Conservation (phyloP, 2,888 invertebrate genomes). For the Lasioglossum vierecki region DNA sequence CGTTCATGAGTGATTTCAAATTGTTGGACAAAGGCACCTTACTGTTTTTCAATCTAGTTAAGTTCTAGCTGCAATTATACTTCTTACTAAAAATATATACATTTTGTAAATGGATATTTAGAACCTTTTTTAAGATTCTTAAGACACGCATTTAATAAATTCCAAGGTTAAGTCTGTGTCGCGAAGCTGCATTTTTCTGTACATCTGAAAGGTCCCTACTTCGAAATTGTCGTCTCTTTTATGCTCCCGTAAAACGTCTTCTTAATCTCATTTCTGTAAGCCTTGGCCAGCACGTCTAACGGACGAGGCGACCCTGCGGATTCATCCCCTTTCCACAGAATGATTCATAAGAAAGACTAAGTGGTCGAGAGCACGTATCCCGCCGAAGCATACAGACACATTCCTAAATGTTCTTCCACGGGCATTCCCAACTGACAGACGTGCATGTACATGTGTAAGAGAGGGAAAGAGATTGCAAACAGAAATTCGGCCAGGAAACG, state of each 20-base stretch:
- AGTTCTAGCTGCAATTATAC: no score
- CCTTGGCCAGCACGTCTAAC: background rate
- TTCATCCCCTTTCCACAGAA: background rate
- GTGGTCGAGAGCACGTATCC: background rate
- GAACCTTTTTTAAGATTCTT: no score
- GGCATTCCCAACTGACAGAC: conserved; percentile 9
- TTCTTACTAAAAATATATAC: no score
- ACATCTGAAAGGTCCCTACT: background rate
- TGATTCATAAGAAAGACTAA: conserved; percentile 10
- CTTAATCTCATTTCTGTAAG: background rate
- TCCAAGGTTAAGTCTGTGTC: background rate
- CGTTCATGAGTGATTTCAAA: no score
- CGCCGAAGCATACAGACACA: background rate
- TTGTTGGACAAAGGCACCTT: no score
- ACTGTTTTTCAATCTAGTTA: no score
- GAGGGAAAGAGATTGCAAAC: background rate
- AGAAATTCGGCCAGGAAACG: conserved; percentile 48
- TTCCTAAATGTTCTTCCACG: background rate
- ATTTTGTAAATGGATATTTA: no score
- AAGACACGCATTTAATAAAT: background rate
- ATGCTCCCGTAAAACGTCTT: background rate
- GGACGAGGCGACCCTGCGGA: background rate
- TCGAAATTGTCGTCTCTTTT: background rate
- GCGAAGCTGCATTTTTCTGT: no score
- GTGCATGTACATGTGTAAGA: background rate